Evolutionary conservation across 2,888 invertebrate genomes (phyloP), one percentile per base, ranked within the genome.

Genomic region (Drosophila aldrichi): DNA sequence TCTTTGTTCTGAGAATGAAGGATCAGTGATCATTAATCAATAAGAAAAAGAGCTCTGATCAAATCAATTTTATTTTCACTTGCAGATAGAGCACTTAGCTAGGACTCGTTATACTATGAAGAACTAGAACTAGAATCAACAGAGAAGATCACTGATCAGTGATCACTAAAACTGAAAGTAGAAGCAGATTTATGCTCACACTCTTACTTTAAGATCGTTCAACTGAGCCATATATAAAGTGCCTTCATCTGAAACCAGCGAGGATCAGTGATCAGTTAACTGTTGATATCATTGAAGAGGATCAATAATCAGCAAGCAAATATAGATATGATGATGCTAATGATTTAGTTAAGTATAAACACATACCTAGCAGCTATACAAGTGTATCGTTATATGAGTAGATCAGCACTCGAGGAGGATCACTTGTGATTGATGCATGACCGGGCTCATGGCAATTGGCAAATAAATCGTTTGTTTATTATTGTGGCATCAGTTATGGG

Each of bases 391-490:
- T 43, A 16, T 40, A 18, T 41, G 41, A 41, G 43, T 22, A 40
- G 25, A 3, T 75, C 56, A 32, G 4, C 44, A 43, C 54, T 62
- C 44, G 32, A 34, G 40, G 16, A 44, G 63, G 52, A 70, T 64
- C 55, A 48, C 22, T 66, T 22, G 34, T 3, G 32, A 18, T 38
- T 77, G 77, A 77, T 78, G 61, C 58, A 77, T 77, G 36, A 60
- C n/a, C 25, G 38, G 52, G 41, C 59, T 66, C 74, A 69, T 65
- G 52, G 60, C 52, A 70, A 78, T 74, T 78, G 77, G 65, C 79
- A 77, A 41, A 70, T 70, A 70, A 70, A 77, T 78, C 62, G 79
- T 78, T 78, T 77, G 79, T 77, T 78, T 78, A 77, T 78, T 78
- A 77, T 79, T 77, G 79, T 77, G 62, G 34, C 49, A 70, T 79